Evolutionary conservation across 2,113 vertebrate genomes (phyloP), one percentile per base, ranked within the genome.

Genomic region (Lamprologus sp.): DNA sequence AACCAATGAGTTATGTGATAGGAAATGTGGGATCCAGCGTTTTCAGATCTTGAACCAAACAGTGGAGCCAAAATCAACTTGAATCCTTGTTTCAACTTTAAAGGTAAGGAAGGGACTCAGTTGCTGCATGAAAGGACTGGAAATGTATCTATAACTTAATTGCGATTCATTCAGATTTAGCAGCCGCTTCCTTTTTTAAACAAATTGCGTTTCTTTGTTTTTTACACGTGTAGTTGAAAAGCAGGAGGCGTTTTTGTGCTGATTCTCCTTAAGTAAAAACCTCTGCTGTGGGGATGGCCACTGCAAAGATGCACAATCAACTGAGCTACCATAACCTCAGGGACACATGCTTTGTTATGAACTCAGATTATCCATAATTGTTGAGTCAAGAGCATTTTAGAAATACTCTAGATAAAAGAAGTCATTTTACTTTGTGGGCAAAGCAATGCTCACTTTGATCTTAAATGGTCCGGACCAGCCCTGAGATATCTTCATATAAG

Each of bases 171-270:
- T 70, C 35, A 21, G 12, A 15, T 73, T 45, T 40, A 45, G 21
- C 37, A 45, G 21, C 12, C 1, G 11, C 35, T 40, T 40, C 35
- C 35, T 37, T 68, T 58, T 65, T 7, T 14, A 21, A 68, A 68
- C 35, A 37, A n/a, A n/a, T 37, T 35, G 4, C 0, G 4, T 0
- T 37, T 5, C 31, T 65, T 63, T 68, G n/a, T 68, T 21, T 23
- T 42, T 56, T 58, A 28, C 23, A 58, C 1, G 1, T 70, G 35
- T 40, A 23, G 35, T 70, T 23, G 7, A 9, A 42, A 23, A 70
- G 37, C 37, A 73, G 65, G n/a, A 45, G 21, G 65, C 1, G 0
- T 0, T 40, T 26, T 73, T 19, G 12, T 42, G n/a, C 5, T 1
- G 1, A 2, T 42, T 70, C 2, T 40, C 7, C 12, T 4, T 42